Conservation (phyloP, 2,888 invertebrate genomes). For the Drosophila barbarae region DNA sequence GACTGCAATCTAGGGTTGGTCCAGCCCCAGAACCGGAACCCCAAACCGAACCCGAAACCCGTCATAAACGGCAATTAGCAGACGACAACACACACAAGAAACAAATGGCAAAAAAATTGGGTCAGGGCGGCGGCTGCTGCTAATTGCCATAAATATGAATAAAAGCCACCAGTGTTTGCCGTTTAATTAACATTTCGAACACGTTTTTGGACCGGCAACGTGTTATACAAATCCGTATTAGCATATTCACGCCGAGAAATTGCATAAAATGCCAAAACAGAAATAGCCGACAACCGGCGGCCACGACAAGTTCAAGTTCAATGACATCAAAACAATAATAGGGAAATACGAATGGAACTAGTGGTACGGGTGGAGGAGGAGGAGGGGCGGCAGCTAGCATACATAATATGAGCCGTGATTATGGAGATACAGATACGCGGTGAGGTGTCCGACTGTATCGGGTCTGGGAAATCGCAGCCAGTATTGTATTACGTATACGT, state of each 20-base stretch:
- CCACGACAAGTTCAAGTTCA: slow-evolving; percentile 69
- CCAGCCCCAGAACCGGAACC: background rate
- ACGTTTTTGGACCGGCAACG: slow-evolving; percentile 56
- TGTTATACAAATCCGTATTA: slow-evolving; percentile 61
- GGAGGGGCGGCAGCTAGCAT: slow-evolving; percentile 26
- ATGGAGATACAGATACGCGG: slow-evolving; percentile 33
- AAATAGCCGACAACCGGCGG: slow-evolving; percentile 26
- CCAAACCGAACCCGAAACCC: slow-evolving; percentile 6
- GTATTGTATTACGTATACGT: slow-evolving; percentile 59
- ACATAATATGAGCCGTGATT: slow-evolving; percentile 62
- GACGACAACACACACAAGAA: background rate
- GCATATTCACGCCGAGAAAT: slow-evolving; percentile 69
- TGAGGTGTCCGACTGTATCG: slow-evolving; percentile 20
- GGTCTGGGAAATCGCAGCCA: slow-evolving; percentile 59
- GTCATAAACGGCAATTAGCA: slow-evolving; percentile 51
- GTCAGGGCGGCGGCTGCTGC: slow-evolving; percentile 54
- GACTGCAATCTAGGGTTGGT: background rate
- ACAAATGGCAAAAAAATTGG: slow-evolving; percentile 56
- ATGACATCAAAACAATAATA: slow-evolving; percentile 70
- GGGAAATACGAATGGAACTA: slow-evolving; percentile 22
- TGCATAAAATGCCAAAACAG: slow-evolving; percentile 66
- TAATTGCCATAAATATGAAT: slow-evolving; percentile 68
- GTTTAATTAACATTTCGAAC: slow-evolving; percentile 69
- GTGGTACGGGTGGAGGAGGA: background rate
- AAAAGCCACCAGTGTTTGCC: slow-evolving; percentile 48